Conservation (phyloP, 1,140 invertebrate genomes). For the Rhynchophorus ferrugineus region DNA sequence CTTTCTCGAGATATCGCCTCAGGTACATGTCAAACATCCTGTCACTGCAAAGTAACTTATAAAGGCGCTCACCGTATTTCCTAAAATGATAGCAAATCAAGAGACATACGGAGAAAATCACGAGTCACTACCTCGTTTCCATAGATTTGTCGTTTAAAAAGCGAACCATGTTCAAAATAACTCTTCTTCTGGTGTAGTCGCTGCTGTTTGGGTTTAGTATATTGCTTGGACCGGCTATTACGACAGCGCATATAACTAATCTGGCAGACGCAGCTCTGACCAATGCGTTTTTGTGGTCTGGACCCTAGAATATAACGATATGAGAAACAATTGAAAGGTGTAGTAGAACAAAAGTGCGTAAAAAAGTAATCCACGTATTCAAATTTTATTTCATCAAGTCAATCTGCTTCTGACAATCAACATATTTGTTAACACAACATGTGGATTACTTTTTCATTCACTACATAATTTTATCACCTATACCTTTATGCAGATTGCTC, state of each 20-base stretch:
- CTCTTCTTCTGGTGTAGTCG: slow-evolving; percentile 33
- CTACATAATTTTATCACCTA: no score
- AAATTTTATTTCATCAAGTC: no score
- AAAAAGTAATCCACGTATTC: no score
- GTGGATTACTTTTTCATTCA: no score
- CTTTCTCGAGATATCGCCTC: slow-evolving; percentile 34
- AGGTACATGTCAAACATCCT: slow-evolving; percentile 32
- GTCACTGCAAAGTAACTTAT: slow-evolving; percentile 32
- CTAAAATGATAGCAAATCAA: no score
- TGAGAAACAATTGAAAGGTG: no score
- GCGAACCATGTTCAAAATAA: slow-evolving; percentile 31
- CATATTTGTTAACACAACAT: no score
- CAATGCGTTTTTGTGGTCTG: slow-evolving; percentile 37
- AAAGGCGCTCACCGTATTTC: slow-evolving; percentile 35
- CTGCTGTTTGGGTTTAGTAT: slow-evolving; percentile 31
- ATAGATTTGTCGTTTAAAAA: slow-evolving; percentile 36
- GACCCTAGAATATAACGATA: slow-evolving; percentile 33
- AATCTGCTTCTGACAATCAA: no score
- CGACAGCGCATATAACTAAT: slow-evolving; percentile 35
- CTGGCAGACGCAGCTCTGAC: slow-evolving; percentile 32
- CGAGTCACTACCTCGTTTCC: slow-evolving; percentile 32
- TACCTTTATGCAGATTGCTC: slow-evolving; percentile 34
- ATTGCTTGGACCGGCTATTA: slow-evolving; percentile 29
- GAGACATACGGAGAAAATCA: no score
- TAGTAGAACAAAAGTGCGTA: no score